phyloP scores from a whole-genome alignment of 2,888 invertebrate genomes.

The Crocallis elinguaria region DNA sequence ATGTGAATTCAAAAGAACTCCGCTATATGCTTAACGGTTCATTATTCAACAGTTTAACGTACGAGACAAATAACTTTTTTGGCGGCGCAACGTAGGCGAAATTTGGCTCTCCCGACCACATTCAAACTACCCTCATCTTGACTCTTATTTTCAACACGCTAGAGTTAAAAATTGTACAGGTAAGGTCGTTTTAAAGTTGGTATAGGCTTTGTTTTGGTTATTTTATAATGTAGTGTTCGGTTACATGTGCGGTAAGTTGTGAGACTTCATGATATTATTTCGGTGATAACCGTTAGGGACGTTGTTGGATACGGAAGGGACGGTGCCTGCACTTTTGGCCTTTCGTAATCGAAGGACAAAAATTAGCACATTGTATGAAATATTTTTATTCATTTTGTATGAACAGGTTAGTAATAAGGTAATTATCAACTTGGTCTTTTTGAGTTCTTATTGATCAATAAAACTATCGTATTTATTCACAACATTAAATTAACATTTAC shows the following conservation, averaged over 20 bases:
- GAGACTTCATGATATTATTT: slow-evolving; percentile 61
- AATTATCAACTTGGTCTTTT: too few relatives aligned
- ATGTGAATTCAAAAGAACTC: slow-evolving; percentile 24
- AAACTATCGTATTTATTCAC: too few relatives aligned
- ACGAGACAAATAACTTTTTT: slow-evolving; percentile 73
- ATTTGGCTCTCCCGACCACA: slow-evolving; percentile 44
- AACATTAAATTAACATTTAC: too few relatives aligned
- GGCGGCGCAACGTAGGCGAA: slow-evolving; percentile 62
- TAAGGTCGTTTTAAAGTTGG: slow-evolving; percentile 6
- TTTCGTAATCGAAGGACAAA: slow-evolving; percentile 33
- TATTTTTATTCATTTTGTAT: not conserved
- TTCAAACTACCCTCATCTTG: not conserved
- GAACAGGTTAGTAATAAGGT: too few relatives aligned
- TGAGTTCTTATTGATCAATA: too few relatives aligned
- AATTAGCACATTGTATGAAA: not conserved
- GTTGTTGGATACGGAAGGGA: slow-evolving; percentile 40
- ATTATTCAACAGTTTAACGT: slow-evolving; percentile 68
- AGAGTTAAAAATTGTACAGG: slow-evolving; percentile 38
- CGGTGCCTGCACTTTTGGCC: slow-evolving; percentile 7
- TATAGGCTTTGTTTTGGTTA: slow-evolving; percentile 51
- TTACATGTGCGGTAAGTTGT: slow-evolving; percentile 64
- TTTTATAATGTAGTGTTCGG: slow-evolving; percentile 68
- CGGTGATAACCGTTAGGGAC: slow-evolving; percentile 58
- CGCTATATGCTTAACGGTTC: slow-evolving; percentile 73
- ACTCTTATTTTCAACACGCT: slow-evolving; percentile 14